Base-by-base conservation (phyloP, 2,888 invertebrate genomes). In the Drosophila imparisetae region DNA sequence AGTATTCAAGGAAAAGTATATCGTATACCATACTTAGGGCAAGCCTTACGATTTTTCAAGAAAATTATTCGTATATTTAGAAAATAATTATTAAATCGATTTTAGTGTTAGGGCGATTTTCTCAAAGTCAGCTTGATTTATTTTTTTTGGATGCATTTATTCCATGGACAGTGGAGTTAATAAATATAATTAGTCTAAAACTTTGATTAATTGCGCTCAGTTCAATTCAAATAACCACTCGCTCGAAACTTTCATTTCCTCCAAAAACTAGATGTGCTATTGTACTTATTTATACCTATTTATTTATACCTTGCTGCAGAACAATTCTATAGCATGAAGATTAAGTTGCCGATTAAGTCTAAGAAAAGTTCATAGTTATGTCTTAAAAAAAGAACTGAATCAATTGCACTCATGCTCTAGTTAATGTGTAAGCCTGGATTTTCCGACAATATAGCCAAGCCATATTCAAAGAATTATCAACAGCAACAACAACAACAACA, bases 391-490 rank as follows among this genome's bases (percentile, higher is more conserved):
- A 40, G 0, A 45, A 24, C 7, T 45, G 40, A 21, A 30, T 15
- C 21, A 42, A 45, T 30, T 57, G 21, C 49, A 55, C 40, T 38
- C 55, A 34, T 66, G 55, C 66, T 49, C 66, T 66, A 40, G 48
- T 67, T 67, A 55, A 55, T 66, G 54, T 40, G 27, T 40, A 40
- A 13, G 66, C 45, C 62, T 66, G 62, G 62, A 72, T 72, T 81
- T 81, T 52, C 52, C 70, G 21, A 30, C 40, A 40, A 40, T 40
- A 10, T 21, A 40, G 29, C 21, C 55, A 70, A 54, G 36, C 54
- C 36, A 38, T 55, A 54, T 40, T 55, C 40, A 55, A 55, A 71
- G 67, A 72, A 75, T 67, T 80, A 58, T 68, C 57, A 70, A 62
- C 77, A 62, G 58, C 64, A 75, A 50, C 63, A 62, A 6, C 66